These are phyloP conservation scores for Tortrix viridana DNA, from an alignment of 2,888 invertebrate genomes.

Conservation along the genomic window DNA sequence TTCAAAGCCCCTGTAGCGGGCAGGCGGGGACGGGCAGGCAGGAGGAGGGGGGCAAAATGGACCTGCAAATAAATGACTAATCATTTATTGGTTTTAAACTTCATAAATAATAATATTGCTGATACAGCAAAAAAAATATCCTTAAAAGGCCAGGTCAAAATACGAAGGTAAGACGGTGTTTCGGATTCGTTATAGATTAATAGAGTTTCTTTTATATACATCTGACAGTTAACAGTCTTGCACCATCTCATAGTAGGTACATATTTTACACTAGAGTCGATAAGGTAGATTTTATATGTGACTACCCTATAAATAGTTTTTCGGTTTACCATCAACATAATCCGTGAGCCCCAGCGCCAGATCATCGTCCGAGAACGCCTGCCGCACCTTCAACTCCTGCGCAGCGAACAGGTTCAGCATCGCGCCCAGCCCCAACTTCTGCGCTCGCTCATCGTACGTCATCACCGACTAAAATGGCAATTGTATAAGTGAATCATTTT, in stretches of 20 bases:
- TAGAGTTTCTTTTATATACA: too few species aligned
- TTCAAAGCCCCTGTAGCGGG: conserved; percentile 88
- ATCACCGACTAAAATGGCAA: conserved; percentile 54
- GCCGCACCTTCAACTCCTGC: conserved; percentile 65
- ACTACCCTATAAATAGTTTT: too few species aligned
- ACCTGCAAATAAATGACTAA: conserved; percentile 47
- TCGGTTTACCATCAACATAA: conserved; percentile 63
- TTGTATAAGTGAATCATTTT: not conserved
- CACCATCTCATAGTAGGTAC: too few species aligned
- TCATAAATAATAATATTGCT: too few species aligned
- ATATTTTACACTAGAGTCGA: too few species aligned
- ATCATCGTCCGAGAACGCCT: conserved; percentile 64
- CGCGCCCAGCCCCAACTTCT: conserved; percentile 59
- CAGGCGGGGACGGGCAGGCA: conserved; percentile 66
- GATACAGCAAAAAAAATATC: too few species aligned
- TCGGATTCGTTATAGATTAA: too few species aligned
- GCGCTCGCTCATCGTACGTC: conserved; percentile 55
- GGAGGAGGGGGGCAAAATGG: conserved; percentile 69
- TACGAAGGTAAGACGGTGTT: too few species aligned
- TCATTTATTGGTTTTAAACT: too few species aligned
- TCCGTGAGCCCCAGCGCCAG: conserved; percentile 61
- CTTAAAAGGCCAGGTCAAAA: too few species aligned
- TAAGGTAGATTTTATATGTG: too few species aligned
- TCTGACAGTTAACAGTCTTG: too few species aligned
- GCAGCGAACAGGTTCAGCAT: conserved; percentile 70